Evolutionary conservation across 2,888 invertebrate species (phyloP), one percentile per base, ranked within the genome.

Genomic region (Andrena fulva): DNA sequence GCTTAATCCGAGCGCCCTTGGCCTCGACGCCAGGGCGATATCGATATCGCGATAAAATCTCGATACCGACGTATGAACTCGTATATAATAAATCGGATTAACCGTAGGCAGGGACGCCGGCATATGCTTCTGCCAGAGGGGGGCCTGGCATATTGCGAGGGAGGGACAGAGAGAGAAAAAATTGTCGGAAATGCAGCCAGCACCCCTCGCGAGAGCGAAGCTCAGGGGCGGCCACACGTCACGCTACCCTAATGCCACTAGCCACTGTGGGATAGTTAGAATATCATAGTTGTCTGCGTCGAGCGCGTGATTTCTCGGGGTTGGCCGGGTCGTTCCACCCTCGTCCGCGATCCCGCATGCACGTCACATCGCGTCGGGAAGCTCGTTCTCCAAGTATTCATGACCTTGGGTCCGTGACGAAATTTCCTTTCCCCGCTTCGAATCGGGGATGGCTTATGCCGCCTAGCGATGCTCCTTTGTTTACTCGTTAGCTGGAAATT

Each of bases 81-180:
- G 84, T 89, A 91, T 92, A 92, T 91, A 91, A 93, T 93, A 94
- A 94, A 94, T 94, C 94, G 93, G 94, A 94, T 94, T 93, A 93
- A 87, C 85, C 84, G 74, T 72, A 78, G 86, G 84, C 85, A 88
- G 90, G 89, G 91, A 90, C 79, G 87, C 83, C 83, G 90, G 92
- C 93, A 93, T 93, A 93, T 93, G 93, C 90, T 86, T 42, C 67
- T 72, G 60, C 72, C 84, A 60, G 87, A 73, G 80, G 86, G 84
- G 82, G 85, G 84, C 76, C 2, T 20, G 88, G 89, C 91, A 90
- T 91, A 91, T 92, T 91, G 91, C 86, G 73, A 74, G 82, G 71
- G 83, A 75, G 72, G 71, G 80, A 86, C 75, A 66, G 68, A 83
- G 71, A 63, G 24, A 63, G 31, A 70, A 31, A 70, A 31, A 76